Percentiles rank a stretch among this genome's conserved stretches.
These are phyloP conservation scores for Carcinoscorpius rotundicauda DNA, from an alignment of 1,140 invertebrate genomes.

Conservation along the genomic window DNA sequence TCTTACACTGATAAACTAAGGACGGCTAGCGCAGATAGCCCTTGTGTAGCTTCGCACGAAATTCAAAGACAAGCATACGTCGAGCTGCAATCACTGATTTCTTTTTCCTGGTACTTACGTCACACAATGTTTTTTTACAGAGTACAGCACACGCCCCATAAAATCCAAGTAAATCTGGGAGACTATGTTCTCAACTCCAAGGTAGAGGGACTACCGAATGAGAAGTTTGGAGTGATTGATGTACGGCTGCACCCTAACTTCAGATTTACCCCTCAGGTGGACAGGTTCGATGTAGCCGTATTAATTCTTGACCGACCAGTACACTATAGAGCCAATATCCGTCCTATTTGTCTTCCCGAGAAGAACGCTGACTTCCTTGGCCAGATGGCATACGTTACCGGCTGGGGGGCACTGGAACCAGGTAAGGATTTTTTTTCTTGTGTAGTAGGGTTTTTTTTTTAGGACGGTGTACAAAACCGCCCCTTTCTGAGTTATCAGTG, in stretches of 20 bases:
- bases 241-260: conserved; percentile 88
- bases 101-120: neutral
- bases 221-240: conserved; percentile 74
- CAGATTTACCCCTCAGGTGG: conserved; percentile 79
- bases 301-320: conserved; percentile 74
- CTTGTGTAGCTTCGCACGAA: too few relatives aligned
- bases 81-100: too few relatives aligned
- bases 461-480: too few relatives aligned
- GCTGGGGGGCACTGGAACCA: conserved; percentile 82
- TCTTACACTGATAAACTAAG: too few relatives aligned
- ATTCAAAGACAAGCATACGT: too few relatives aligned
- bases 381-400: conserved; percentile 80
- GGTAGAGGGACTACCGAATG: conserved; percentile 72
- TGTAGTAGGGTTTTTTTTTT: too few relatives aligned
- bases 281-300: conserved; percentile 81
- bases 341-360: conserved; percentile 81
- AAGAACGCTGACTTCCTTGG: conserved; percentile 80
- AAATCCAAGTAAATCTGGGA: conserved; percentile 81
- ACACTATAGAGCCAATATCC: conserved; percentile 78
- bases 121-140: conserved; percentile 32
- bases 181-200: conserved; percentile 91
- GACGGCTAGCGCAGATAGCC: too few relatives aligned
- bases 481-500: too few relatives aligned
- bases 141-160: conserved; percentile 55
- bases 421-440: conserved; percentile 29